Base-by-base conservation (phyloP, 2,888 invertebrate species). In the Caenorhabditis becei region DNA sequence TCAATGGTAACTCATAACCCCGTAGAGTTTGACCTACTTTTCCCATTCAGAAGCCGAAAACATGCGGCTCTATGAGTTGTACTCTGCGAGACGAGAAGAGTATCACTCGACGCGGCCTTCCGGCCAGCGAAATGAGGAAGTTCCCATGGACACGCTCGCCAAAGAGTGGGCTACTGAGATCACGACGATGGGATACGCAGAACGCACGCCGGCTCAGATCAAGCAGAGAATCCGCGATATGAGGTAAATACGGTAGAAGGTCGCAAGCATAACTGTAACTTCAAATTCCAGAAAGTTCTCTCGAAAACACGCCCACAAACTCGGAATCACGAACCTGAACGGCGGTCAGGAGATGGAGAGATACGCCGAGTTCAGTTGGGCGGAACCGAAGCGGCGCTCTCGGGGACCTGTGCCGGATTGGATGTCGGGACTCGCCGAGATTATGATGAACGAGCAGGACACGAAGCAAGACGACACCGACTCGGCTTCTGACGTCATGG, bases 361-460 rank as follows among this genome's bases (percentile, higher is more conserved):
- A 16, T 78, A 70, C 44, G 70, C 70, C 23, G 80, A 80, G 28
- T 80, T 74, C 24, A 65, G 59, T 32, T 80, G 80, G 80, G 80
- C 80, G 0, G 80, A 80, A 41, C 69, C 80, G 37, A 80, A 80
- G 37, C 69, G 80, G 10, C 62, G 80, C 20, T 74, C 80, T 1
- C 41, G 80, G 2, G 80, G 80, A 26, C 80, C 80, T 0, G 80
- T 80, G 37, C 80, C 80, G 1, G 74, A 80, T 47, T 80, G 80
- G 80, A 80, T 80, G 80, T 75, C 80, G 11, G 80, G 80, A 0
- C 26, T 80, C 18, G 80, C 80, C 20, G 74, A 80, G 23, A 80
- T 80, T n/a, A 80, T 80, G 80, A 80, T 80, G 75, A 74, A 28
- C 37, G 80, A 80, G 18, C 74, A 80, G 59, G 80, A 80, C 47